A percentile compares a stretch with the other conserved stretches of the same genome.
phyloP scores from a whole-genome alignment of 2,113 vertebrate species.

The Zootoca vivipara region DNA sequence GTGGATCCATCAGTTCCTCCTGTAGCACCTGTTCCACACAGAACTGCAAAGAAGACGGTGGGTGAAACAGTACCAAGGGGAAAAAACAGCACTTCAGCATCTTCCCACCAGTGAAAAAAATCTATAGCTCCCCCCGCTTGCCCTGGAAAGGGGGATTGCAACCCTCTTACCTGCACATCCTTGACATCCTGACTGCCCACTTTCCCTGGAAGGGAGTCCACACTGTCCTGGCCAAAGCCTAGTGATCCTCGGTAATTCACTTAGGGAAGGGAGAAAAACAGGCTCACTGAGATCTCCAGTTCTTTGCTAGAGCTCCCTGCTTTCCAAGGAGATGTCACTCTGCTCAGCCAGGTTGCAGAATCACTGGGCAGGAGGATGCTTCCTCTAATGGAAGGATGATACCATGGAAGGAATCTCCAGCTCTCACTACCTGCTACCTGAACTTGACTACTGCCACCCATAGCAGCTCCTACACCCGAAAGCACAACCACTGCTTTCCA shows the following conservation, averaged over 20 bases:
- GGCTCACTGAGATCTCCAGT: not conserved
- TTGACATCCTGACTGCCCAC: conserved; percentile 89
- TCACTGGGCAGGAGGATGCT: not conserved
- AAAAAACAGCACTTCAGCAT: not conserved
- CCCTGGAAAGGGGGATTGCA: not conserved
- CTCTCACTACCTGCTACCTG: not conserved
- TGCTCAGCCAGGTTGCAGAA: not conserved
- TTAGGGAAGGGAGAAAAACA: conserved; percentile 35
- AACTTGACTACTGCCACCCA: not conserved
- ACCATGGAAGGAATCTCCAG: not conserved
- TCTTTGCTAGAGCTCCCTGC: not conserved
- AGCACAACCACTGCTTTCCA: not conserved
- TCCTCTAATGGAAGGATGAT: not conserved
- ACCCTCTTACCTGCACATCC: conserved; percentile 87
- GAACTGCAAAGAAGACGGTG: conserved; percentile 71
- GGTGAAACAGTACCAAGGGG: not conserved
- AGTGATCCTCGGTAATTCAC: conserved; percentile 95
- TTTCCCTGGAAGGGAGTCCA: conserved; percentile 87
- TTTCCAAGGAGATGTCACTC: not conserved
- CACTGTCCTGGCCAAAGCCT: conserved; percentile 91
- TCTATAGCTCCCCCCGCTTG: not conserved
- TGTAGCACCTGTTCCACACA: conserved; percentile 86
- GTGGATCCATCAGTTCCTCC: conserved; percentile 72
- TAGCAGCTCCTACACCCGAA: not conserved
- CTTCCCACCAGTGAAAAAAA: not conserved